A percentile compares a stretch with the other conserved stretches of the same genome.
phyloP scores from a whole-genome alignment of 2,888 invertebrate species.

The Limnephilus auricula region DNA sequence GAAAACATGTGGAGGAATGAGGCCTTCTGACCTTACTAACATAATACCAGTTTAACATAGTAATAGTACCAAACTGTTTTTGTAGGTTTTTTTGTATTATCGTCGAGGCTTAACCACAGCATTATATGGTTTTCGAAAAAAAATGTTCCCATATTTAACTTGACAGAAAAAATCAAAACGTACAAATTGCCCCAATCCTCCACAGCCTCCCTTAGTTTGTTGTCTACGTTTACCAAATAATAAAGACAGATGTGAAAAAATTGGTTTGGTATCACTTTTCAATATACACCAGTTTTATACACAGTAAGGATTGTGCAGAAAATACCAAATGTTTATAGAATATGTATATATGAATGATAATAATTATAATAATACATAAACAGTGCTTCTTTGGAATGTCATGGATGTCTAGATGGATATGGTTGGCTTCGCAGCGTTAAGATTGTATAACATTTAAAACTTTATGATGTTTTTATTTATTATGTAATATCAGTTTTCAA shows the following conservation, averaged over 20 bases:
- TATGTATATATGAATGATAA: background rate
- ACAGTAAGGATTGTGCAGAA: background rate
- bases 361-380: background rate
- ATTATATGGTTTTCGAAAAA: too few relatives aligned
- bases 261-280: background rate
- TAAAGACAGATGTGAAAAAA: background rate
- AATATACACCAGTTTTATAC: background rate
- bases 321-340: background rate
- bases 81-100: too few relatives aligned
- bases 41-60: too few relatives aligned
- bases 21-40: too few relatives aligned
- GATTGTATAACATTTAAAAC: background rate
- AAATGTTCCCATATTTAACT: too few relatives aligned
- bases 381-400: background rate
- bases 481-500: background rate
- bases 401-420: background rate
- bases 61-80: too few relatives aligned
- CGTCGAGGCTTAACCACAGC: too few relatives aligned
- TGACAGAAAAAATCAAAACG: too few relatives aligned
- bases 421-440: background rate
- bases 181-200: too few relatives aligned
- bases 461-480: background rate
- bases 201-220: too few relatives aligned
- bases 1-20: too few relatives aligned
- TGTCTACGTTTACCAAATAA: background rate